Evolutionary conservation across 53 echinoderm and acorn worm species (phyloP), one percentile per base, ranked within the genome.

Genomic region (Patiria pectinifera): DNA sequence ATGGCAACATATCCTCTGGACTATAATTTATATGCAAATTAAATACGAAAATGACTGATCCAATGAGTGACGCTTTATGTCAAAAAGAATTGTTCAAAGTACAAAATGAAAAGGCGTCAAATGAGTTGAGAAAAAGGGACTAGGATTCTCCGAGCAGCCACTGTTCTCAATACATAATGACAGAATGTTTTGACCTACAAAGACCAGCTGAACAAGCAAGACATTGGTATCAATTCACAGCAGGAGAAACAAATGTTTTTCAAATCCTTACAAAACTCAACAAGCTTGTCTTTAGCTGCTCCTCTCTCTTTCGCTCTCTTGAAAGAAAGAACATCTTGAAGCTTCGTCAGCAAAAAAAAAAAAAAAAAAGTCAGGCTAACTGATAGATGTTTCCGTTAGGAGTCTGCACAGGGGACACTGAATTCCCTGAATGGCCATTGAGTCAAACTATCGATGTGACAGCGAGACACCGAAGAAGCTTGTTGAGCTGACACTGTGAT

Each of bases 401-500:
- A 53, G 53, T 53, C 15, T 47, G 21, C 76, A 47, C 8, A 2
- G 53, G 80, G 80, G 15, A 48, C 80, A 80, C 4, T 48, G 48
- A 80, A 80, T 48, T 59, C 82, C 82, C 82, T 59, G 13, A 44
- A 82, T 82, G 82, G 82, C 82, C n/a, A 19, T 80, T n/a, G 59
- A 82, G 82, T 24, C 21, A 82, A 24, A 21, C 58, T 58, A 59
- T 23, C 19, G 58, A 82, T 82, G 18, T 58, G 82, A 82, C 49
- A 82, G 11, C 24, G 82, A 79, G 58, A 82, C 60, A 15, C 48
- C 19, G 59, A 59, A 59, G 22, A 82, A 44, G 23, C 58, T 21
- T 21, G 47, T 59, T 59, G 60, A 82, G 19, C 74, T 74, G 74
- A 74, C 74, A 74, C 74, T 6, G 74, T 2, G 53, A 66, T 66